Evolutionary conservation across 1,140 invertebrate genomes (phyloP).

Genomic region (Chrysoperla carnea): DNA sequence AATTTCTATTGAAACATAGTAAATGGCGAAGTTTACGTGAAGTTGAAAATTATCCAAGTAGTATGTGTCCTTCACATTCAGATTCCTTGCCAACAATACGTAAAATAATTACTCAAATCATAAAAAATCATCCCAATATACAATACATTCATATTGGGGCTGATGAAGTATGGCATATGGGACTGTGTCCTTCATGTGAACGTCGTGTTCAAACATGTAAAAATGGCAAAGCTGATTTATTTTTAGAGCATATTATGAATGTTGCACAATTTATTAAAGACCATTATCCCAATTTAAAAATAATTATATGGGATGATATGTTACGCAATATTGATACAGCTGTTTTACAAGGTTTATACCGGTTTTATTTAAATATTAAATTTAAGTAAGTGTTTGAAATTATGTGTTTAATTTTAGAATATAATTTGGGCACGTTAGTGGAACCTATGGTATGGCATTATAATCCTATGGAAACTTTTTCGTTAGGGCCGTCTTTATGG

Average conservation of each 20-base stretch:
- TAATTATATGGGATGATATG: slow-evolving; percentile 94
- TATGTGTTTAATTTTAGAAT: slow-evolving; percentile 9
- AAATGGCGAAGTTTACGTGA: slow-evolving; percentile 63
- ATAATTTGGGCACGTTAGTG: slow-evolving; percentile 37
- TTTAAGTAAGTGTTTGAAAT: neutral
- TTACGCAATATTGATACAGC: slow-evolving; percentile 39
- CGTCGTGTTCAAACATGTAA: slow-evolving; percentile 9
- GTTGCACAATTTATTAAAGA: slow-evolving; percentile 43
- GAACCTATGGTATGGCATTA: slow-evolving; percentile 77
- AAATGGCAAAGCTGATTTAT: slow-evolving; percentile 30
- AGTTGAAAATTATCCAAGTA: slow-evolving; percentile 52
- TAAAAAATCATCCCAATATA: slow-evolving; percentile 33
- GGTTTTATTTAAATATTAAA: neutral
- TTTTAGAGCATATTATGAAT: slow-evolving; percentile 47
- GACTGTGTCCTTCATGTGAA: slow-evolving; percentile 10
- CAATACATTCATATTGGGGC: slow-evolving; percentile 61
- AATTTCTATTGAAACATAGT: slow-evolving; percentile 70
- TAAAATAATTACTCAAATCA: slow-evolving; percentile 68
- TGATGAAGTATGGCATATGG: slow-evolving; percentile 39
- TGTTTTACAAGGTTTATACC: slow-evolving; percentile 12
- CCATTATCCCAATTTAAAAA: slow-evolving; percentile 41
- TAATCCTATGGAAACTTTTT: slow-evolving; percentile 12
- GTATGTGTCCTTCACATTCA: slow-evolving; percentile 60
- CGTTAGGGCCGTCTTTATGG: slow-evolving; percentile 34
- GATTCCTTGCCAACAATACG: slow-evolving; percentile 50